Percentiles rank a stretch among this genome's conserved stretches.
These are phyloP conservation scores for Ceratosolen solmsi DNA, from an alignment of 1,140 invertebrate genomes.

Conservation along the genomic window DNA sequence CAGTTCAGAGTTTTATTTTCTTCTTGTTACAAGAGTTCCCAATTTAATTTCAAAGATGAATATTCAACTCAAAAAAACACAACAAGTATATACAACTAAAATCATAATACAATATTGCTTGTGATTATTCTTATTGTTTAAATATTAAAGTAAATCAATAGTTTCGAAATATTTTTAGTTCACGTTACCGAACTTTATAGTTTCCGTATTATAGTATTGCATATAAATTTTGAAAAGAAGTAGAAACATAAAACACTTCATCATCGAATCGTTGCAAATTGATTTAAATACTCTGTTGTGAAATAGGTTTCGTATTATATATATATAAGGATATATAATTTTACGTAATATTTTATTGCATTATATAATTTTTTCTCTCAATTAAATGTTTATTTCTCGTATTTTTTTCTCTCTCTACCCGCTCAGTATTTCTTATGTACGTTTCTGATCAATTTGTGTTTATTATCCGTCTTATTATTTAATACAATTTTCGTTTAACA, in stretches of 20 bases:
- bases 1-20: no score
- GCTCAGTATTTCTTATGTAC: slow-evolving; percentile 61
- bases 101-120: no score
- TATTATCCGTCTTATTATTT: slow-evolving; percentile 21
- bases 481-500: background rate
- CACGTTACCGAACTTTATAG: no score
- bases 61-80: no score
- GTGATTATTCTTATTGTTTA: no score
- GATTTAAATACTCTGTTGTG: background rate
- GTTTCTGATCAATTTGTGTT: slow-evolving; percentile 48
- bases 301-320: slow-evolving; percentile 53
- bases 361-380: slow-evolving; percentile 62
- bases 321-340: slow-evolving; percentile 44
- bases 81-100: no score
- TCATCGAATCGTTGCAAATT: background rate
- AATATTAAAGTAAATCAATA: no score
- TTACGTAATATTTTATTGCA: slow-evolving; percentile 60
- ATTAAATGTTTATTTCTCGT: slow-evolving; percentile 59
- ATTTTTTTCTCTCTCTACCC: slow-evolving; percentile 73
- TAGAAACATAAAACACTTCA: background rate
- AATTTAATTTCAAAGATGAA: no score
- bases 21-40: no score
- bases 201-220: no score
- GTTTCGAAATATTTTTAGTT: no score
- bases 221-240: no score